Base-by-base conservation (phyloP, 2,797 vertebrate genomes). In the Ciconia nigra region DNA sequence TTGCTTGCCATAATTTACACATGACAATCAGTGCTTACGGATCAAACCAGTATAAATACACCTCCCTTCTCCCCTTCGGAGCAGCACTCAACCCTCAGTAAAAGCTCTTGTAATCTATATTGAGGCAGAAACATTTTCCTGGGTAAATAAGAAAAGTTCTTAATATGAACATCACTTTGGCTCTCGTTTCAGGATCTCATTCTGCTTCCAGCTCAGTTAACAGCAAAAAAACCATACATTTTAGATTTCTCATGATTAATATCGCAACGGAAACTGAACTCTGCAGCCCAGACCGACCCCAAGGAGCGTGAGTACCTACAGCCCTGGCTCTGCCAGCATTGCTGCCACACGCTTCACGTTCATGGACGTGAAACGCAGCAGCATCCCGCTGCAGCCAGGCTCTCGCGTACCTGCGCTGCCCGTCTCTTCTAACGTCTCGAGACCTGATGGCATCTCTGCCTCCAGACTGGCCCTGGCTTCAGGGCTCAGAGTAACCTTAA, bases 351-450 rank as follows among this genome's bases (percentile, higher is more conserved):
- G 0, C 11, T 72, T 8, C 33, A 1, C 1, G 1, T 19, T 16
- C 0, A 0, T 10, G 77, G 70, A 4, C 5, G 2, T 1, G 44
- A 17, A 51, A 26, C 0, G 13, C 49, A 1, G 35, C 6, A 15
- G 2, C 44, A 26, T 37, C 63, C 21, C 1, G 1, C 70, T 24
- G 37, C 44, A 72, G 69, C 37, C 26, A 1, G 81, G 47, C 28
- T 70, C 10, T 1, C 14, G 0, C 1, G 0, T 5, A 20, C 77
- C 61, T 2, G 5, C 3, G 2, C 67, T 71, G 72, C 72, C 41
- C 25, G 1, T 4, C 73, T 28, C 22, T 3, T 15, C 54, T 20
- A 58, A 41, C 2, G 0, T 10, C 87, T 51, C 4, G 2, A 74
- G 25, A 65, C 31, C 37, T 10, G 1, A 14, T 8, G 2, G 41